These are phyloP conservation scores for Pseudoatta argentina DNA, from an alignment of 1,140 invertebrate genomes.

Conservation along the genomic window DNA sequence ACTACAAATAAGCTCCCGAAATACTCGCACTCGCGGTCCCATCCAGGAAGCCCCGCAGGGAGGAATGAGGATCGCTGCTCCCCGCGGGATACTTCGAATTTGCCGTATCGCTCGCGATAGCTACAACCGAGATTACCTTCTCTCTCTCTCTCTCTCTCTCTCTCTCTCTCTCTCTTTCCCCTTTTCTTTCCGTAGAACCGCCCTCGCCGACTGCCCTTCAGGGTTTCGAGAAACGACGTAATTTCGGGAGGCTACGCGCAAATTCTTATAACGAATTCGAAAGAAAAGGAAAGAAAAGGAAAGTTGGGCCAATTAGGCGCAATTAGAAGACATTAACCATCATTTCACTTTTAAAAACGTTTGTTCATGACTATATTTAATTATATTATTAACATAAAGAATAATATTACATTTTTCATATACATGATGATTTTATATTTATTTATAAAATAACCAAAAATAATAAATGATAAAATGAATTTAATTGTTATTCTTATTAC, in stretches of 20 bases:
- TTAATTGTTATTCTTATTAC: background rate
- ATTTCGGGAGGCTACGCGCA: constrained; percentile 34
- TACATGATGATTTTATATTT: background rate
- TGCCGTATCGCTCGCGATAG: constrained; percentile 43
- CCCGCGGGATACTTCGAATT: constrained; percentile 29
- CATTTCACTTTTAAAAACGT: background rate
- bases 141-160: constrained; percentile 45
- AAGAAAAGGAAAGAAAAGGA: background rate
- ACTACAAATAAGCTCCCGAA: constrained; percentile 79
- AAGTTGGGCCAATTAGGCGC: background rate
- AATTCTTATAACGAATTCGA: constrained; percentile 22
- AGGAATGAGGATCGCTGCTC: constrained; percentile 33
- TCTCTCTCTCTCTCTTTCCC: constrained; percentile 20
- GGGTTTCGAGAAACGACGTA: constrained; percentile 30
- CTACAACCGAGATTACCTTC: constrained; percentile 56
- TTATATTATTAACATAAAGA: background rate
- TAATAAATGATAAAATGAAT: background rate
- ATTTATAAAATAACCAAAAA: background rate
- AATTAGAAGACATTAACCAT: constrained; percentile 14
- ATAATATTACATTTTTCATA: background rate
- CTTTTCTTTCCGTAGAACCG: constrained; percentile 14
- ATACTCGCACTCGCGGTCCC: constrained; percentile 65
- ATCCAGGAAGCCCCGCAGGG: constrained; percentile 20
- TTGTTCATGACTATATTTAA: background rate
- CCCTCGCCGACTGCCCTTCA: background rate